Conservation (phyloP, 2,113 vertebrate genomes). For the Phylloscopus trochilus region DNA sequence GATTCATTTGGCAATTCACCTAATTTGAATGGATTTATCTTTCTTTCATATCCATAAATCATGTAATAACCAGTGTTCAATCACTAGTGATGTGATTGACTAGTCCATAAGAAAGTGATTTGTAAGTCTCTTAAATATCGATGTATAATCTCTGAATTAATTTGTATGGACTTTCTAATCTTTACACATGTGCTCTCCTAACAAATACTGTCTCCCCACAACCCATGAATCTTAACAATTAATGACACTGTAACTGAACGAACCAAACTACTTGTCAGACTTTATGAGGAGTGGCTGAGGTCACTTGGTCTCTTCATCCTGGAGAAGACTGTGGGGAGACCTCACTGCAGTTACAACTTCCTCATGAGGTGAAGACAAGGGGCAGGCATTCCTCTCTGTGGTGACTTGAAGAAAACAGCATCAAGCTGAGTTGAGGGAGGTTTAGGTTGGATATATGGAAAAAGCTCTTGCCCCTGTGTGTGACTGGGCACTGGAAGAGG, state of each 20-base stretch:
- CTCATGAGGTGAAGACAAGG: rapidly evolving
- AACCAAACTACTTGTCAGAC: background rate
- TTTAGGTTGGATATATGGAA: background rate
- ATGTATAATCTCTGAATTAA: background rate
- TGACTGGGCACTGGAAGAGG: rapidly evolving
- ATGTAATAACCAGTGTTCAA: background rate
- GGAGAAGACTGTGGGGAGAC: background rate
- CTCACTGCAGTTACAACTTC: background rate
- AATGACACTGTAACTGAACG: background rate
- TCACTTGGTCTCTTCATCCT: background rate
- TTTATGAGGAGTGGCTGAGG: rapidly evolving
- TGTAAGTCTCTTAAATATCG: background rate
- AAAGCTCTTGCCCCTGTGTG: background rate
- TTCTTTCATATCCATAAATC: background rate
- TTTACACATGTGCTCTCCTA: background rate
- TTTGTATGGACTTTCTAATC: background rate
- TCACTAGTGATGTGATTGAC: background rate
- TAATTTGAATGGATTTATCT: background rate
- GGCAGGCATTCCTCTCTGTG: background rate
- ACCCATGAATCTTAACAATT: background rate
- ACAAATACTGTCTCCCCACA: background rate
- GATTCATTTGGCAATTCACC: background rate
- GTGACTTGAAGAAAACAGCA: background rate
- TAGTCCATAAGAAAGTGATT: background rate
- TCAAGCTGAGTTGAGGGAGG: too few species aligned